These are phyloP conservation scores for Protophormia terraenovae DNA, from an alignment of 2,888 invertebrate species.

Conservation along the genomic window DNA sequence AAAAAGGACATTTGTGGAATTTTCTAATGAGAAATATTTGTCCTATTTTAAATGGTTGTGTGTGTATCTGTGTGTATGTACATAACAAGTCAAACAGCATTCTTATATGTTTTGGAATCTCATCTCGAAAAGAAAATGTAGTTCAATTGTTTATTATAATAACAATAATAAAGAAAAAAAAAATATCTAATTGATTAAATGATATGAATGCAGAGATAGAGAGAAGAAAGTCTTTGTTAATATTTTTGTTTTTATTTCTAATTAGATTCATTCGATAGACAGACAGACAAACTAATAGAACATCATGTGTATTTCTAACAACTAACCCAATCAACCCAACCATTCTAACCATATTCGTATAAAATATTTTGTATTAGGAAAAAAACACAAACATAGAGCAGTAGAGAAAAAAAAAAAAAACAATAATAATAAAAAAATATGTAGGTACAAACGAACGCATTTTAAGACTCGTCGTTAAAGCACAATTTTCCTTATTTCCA, in stretches of 20 bases:
- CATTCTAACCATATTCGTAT: not conserved
- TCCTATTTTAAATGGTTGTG: not conserved
- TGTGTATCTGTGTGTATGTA: not conserved
- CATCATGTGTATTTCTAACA: slow-evolving; percentile 25
- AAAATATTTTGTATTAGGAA: not conserved
- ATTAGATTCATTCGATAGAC: slow-evolving; percentile 15
- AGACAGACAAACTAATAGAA: too few relatives aligned
- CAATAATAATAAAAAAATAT: slow-evolving; percentile 17
- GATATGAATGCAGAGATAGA: not conserved
- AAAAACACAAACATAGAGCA: not conserved
- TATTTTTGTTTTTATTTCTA: slow-evolving; percentile 35
- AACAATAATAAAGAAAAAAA: too few relatives aligned
- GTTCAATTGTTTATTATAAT: not conserved
- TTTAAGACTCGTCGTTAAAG: slow-evolving; percentile 28
- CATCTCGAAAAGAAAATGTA: not conserved
- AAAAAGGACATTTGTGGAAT: not conserved
- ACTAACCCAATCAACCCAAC: too few relatives aligned
- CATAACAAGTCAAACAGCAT: not conserved
- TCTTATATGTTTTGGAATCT: not conserved
- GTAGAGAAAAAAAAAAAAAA: slow-evolving; percentile 1
- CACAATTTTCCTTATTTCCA: slow-evolving; percentile 29
- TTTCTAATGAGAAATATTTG: not conserved
- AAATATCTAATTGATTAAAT: not conserved
- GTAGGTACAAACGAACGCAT: slow-evolving; percentile 9
- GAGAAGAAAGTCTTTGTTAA: not conserved